phyloP scores from a whole-genome alignment of 2,797 vertebrate species.

The Monodelphis domestica region DNA sequence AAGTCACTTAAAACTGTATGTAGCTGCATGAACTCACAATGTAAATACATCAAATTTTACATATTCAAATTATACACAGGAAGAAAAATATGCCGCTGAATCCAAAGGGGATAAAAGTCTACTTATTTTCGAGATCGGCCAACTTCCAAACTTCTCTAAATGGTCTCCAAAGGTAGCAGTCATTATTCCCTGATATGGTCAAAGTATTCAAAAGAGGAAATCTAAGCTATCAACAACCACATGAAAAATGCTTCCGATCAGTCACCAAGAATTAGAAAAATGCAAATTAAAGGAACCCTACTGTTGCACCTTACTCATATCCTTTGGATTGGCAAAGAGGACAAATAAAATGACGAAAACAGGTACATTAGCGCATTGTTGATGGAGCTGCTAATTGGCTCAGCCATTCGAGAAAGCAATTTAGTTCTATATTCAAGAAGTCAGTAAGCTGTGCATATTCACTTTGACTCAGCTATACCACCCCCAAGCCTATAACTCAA shows the following conservation, averaged over 20 bases:
- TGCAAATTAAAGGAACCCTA: neutral
- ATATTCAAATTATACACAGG: constrained; percentile 36
- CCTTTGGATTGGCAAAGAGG: neutral
- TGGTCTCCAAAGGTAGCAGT: neutral
- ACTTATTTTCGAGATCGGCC: neutral
- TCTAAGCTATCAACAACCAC: neutral
- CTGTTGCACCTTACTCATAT: neutral
- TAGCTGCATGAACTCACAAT: neutral
- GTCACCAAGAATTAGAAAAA: neutral
- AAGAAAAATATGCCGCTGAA: constrained; percentile 39
- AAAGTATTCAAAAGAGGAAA: neutral
- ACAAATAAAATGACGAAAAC: neutral
- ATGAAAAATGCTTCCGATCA: neutral
- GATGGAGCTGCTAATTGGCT: neutral
- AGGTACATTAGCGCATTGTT: neutral
- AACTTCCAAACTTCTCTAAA: constrained; percentile 15
- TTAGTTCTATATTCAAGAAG: neutral
- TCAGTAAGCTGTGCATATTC: neutral
- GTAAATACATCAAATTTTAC: constrained; percentile 1
- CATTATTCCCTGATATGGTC: neutral
- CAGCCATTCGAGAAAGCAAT: neutral
- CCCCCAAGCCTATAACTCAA: neutral
- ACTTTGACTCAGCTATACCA: neutral
- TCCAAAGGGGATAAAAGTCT: constrained; percentile 14
- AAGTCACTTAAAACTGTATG: neutral